Evolutionary conservation across 2,888 invertebrate species (phyloP).

Genomic region (Latheticus oryzae): DNA sequence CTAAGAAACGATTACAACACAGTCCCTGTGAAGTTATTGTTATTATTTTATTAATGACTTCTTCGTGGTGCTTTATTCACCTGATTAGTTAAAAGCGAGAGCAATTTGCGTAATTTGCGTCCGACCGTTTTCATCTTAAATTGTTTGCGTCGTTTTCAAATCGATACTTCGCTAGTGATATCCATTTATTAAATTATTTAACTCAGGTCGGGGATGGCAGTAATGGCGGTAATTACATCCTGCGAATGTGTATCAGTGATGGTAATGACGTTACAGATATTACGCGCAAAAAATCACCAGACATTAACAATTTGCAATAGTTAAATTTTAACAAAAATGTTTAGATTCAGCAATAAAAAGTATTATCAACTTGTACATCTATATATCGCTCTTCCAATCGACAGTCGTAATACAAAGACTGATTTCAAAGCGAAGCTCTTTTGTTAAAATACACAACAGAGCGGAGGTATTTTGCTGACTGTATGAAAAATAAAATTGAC

Average conservation of each 20-base stretch:
- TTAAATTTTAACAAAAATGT: no score
- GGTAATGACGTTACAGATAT: slow-evolving; percentile 31
- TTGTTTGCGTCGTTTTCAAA: slow-evolving; percentile 5
- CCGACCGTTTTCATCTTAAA: slow-evolving; percentile 6
- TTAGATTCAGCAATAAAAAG: no score
- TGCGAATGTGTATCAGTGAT: slow-evolving; percentile 9
- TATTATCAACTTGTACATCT: no score
- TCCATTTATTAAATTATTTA: slow-evolving; percentile 49
- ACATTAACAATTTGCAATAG: no score
- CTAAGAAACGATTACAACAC: slow-evolving; percentile 27
- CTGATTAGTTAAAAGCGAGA: slow-evolving; percentile 38
- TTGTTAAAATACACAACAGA: no score
- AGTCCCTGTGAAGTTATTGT: slow-evolving; percentile 29
- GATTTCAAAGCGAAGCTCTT: no score
- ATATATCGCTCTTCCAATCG: no score
- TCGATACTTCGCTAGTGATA: slow-evolving; percentile 33
- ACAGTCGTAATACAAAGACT: no score
- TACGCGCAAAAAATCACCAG: no score
- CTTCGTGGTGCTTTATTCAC: slow-evolving; percentile 27
- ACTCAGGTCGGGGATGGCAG: slow-evolving; percentile 17
- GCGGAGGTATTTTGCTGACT: no score
- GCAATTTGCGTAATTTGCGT: slow-evolving; percentile 16
- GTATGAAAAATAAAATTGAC: no score
- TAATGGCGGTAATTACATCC: slow-evolving; percentile 32
- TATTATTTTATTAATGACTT: slow-evolving; percentile 38